Evolutionary conservation across 2,797 vertebrate genomes (phyloP), one percentile per base, ranked within the genome.

Genomic region (Rhadinocentrus ornatus): DNA sequence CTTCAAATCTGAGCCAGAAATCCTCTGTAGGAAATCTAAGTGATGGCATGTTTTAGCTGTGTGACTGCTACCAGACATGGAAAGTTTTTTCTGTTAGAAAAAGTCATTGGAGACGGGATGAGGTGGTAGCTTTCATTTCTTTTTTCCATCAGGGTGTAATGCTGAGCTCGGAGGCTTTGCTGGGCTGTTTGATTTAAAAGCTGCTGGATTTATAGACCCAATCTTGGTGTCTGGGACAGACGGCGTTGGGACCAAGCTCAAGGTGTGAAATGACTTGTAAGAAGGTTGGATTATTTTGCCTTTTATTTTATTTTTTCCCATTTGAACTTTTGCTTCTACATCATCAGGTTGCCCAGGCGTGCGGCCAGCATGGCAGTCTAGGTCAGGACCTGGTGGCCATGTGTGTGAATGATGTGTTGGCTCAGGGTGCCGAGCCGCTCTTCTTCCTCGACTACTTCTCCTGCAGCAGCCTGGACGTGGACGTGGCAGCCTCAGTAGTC

Each of bases 381-480:
- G 97, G 98, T 48, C 97, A 99, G 81, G 98, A 99, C 80, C 90
- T 99, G 93, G 97, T 99, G 48, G 97, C 97, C 31, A 97, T 99
- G 98, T 99, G 98, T 60, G 97, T 97, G 48, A 99, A 99, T 13
- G 98, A 98, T 1, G 94, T 99, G 71, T 84, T 99, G 83, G 97
- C 97, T n/a, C 98, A 98, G 77, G 98, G 97, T 1, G 98, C 98
- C 0, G 97, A 99, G 88, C 97, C 98, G 0, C 96, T 99, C 60
- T 98, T 98, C 93, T 99, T 99, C 93, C 95, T 99, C 0, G 97
- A 99, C 84, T 99, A 98, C 80, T 98, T 98, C 88, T 96, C 98
- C 82, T 99, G 98, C n/a, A 97, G 98, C 20, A 90, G 84, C 31
- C 93, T 99, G 37, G 96, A 99, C 0, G 93, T 97, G 34, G 77